Base-by-base conservation (phyloP, 2,113 vertebrate genomes). In the Ascaphus truei region DNA sequence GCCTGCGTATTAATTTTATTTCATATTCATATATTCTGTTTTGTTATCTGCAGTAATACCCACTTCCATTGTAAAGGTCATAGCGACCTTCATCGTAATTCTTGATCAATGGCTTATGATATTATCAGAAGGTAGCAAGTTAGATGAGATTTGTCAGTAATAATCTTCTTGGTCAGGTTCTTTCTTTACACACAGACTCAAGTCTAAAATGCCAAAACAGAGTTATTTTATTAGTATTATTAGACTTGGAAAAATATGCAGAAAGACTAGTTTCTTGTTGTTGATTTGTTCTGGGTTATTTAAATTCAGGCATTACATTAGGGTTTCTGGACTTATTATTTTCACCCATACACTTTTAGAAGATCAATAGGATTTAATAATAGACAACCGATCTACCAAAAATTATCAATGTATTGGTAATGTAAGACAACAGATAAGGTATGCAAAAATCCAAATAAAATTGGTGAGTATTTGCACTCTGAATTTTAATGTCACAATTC, bases 61-160 rank as follows among this genome's bases (percentile, higher is more conserved):
- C 60, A 53, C 56, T 61, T 72, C 16, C 62, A 31, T 27, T 73
- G 2, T 57, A 68, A 79, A 82, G 76, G 77, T 79, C 73, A 68
- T 66, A 66, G 45, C 55, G 16, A 63, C 72, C 75, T 26, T 59
- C 36, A 11, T 1, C 27, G 52, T 75, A 53, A 37, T 72, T 20
- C 37, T 73, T 30, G 29, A 53, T 68, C 53, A 26, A 76, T 62
- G 67, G 58, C 66, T 53, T 48, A 31, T 1, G 1, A 30, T 37
- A 58, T 23, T 72, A 73, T 72, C 73, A 56, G 68, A 0, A 72
- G 68, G 53, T 62, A 73, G 53, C 50, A 56, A 41, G 62, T 56
- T 56, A 43, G 52, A 29, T 75, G 61, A 5, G 6, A n/a, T 45
- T 76, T 71, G 51, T 29, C 33, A 75, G 12, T 56, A 43, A 1